Percentiles rank a stretch among this genome's conserved stretches.
These are phyloP conservation scores for Nemurella pictetii DNA, from an alignment of 2,888 invertebrate species.

Conservation along the genomic window DNA sequence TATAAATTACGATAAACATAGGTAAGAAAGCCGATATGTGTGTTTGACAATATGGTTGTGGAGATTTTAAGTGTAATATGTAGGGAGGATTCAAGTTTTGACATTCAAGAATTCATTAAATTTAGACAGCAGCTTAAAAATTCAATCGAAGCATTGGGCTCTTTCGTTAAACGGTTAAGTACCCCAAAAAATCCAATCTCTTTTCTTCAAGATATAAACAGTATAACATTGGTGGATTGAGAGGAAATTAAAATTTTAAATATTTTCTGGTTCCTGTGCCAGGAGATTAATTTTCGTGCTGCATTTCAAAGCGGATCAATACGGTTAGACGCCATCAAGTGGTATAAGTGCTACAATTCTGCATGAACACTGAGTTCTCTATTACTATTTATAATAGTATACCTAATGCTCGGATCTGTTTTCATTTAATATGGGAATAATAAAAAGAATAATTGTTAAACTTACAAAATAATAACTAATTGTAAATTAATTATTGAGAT, in stretches of 20 bases:
- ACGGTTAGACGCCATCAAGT: not conserved
- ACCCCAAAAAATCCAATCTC: no score
- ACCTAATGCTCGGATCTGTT: not conserved
- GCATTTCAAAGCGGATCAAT: not conserved
- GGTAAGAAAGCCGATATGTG: no score
- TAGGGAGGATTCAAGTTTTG: no score
- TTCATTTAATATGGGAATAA: not conserved
- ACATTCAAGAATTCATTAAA: no score
- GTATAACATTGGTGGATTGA: not conserved
- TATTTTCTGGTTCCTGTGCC: slow-evolving; percentile 11
- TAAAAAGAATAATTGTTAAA: not conserved
- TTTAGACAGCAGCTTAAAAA: no score
- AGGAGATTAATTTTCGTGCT: not conserved
- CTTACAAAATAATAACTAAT: not conserved
- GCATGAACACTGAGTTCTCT: not conserved
- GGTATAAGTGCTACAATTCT: not conserved
- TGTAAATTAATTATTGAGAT: not conserved
- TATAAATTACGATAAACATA: no score
- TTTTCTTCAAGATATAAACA: no score
- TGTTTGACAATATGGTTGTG: no score
- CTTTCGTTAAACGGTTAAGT: no score
- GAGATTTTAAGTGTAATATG: no score
- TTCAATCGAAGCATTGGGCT: no score
- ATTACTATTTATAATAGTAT: no score
- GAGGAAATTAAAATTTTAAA: slow-evolving; percentile 1